Evolutionary conservation across 2,113 vertebrate genomes (phyloP).

Genomic region (Semnopithecus entellus): DNA sequence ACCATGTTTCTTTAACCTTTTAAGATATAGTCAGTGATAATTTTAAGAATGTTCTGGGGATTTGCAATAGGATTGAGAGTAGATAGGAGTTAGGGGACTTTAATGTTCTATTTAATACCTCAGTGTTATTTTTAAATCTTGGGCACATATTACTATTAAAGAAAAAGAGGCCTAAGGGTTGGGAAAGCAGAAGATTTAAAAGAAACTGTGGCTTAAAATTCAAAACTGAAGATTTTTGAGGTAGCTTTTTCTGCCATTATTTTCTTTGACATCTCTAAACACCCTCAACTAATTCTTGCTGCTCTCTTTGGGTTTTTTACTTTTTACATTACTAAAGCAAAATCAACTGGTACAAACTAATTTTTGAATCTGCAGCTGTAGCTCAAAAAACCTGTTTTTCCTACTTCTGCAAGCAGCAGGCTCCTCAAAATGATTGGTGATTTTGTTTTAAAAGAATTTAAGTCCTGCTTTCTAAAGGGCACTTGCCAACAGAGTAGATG

Average conservation of each 20-base stretch:
- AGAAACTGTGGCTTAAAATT: conserved; percentile 26
- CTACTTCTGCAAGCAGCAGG: conserved; percentile 26
- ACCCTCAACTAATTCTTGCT: background rate
- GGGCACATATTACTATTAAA: background rate
- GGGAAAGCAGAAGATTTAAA: background rate
- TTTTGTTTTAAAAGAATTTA: conserved; percentile 56
- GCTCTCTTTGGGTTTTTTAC: background rate
- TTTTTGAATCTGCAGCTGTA: conserved; percentile 54
- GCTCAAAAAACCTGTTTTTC: background rate
- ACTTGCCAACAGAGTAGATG: conserved; percentile 30
- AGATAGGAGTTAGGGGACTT: background rate
- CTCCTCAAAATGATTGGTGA: background rate
- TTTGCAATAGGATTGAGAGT: background rate
- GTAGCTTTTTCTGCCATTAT: background rate
- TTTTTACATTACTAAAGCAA: conserved; percentile 48
- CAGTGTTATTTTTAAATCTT: conserved; percentile 21
- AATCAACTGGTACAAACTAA: conserved; percentile 10
- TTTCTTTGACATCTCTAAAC: conserved; percentile 43
- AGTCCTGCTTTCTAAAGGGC: conserved; percentile 35
- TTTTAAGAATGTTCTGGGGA: background rate
- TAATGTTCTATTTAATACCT: background rate
- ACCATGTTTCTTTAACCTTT: conserved; percentile 1
- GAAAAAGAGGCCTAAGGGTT: background rate
- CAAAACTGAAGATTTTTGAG: conserved; percentile 7
- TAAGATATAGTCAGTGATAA: background rate